Base-by-base conservation (phyloP, 2,888 invertebrate species). In the Diabrotica balteata region DNA sequence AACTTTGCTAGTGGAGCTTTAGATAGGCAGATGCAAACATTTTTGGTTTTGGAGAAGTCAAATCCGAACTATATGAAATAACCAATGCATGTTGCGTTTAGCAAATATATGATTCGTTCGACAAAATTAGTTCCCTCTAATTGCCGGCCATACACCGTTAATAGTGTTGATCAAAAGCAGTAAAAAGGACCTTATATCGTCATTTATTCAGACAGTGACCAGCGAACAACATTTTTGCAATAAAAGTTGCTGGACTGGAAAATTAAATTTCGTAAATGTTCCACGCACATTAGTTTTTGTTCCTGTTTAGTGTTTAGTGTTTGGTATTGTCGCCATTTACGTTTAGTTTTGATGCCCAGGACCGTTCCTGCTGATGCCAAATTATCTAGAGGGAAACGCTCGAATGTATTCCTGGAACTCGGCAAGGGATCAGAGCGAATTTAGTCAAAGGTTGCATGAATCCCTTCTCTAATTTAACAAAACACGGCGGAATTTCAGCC, bases 261-360 rank as follows among this genome's bases (percentile, higher is more conserved):
- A 83, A 83, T 83, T 83, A 82, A 83, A 82, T 83, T 82, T 81
- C 78, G 81, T 79, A 82, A 82, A 82, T 81, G 81, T 79, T 79
- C 80, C 81, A 82, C 81, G 81, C 82, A 82, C 82, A 81, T 81
- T 83, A 82, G 81, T 81, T 82, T 82, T 81, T 80, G 81, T 80
- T 79, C 77, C 78, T 78, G 77, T 77, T 77, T 75, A 71, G 67
- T 72, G 72, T 72, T 72, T 71, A 70, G 70, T 66, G 72, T 70
- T 64, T 64, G 51, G 71, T 73, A 72, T 74, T 70, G 72, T 73
- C 74, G 70, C 74, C 74, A 71, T 73, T 74, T 70, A 72, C 68
- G 72, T 73, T 73, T 72, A 70, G 73, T 72, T 72, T 64, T 67
- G 75, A 68, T 72, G 63, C 59, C 54, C 53, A 32, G 63, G 46